Base-by-base conservation (phyloP, 2,888 invertebrate species). In the Archaeoteleia sp. region DNA sequence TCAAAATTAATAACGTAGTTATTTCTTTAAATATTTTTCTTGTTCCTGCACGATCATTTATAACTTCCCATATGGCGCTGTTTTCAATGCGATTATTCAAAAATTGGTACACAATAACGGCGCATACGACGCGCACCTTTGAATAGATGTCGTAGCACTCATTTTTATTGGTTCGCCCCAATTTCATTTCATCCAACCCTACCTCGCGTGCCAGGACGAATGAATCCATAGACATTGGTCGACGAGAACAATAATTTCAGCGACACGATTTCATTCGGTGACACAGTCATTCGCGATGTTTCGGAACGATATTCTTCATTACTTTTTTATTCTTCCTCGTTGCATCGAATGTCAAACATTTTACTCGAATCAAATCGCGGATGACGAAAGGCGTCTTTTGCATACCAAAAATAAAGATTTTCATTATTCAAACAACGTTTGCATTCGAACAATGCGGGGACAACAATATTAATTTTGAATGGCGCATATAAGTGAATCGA, bases 161-260 rank as follows among this genome's bases (percentile, higher is more conserved):
- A 46, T 62, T 67, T 67, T 62, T 58, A 67, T 62, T 67, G 57
- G 55, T 46, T 53, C 62, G 67, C 25, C 53, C 62, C 67, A 67
- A 67, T 67, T 67, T 62, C 53, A 37, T 53, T 57, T 62, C 51
- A 14, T 45, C 43, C 57, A 57, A 58, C 57, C 43, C 39, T 42
- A 17, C 29, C 57, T 49, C 23, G 54, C 17, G 25, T 32, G 40
- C 51, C 46, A 30, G 55, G 29, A 48, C 48, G 54, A 37, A 30
- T 37, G 34, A 60, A 49, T 51, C 42, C 32, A 37, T 45, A 29
- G 27, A 17, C 42, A 35, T 43, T 43, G 34, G 32, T 1, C 45
- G 55, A 46, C 45, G 45, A 55, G 55, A 55, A 45, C 55, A 55
- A 55, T 55, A 27, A 37, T 55, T 45, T 39, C 27, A 2, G n/a